Evolutionary conservation across 2,113 vertebrate genomes (phyloP).

Genomic region (Phocoena sinus): DNA sequence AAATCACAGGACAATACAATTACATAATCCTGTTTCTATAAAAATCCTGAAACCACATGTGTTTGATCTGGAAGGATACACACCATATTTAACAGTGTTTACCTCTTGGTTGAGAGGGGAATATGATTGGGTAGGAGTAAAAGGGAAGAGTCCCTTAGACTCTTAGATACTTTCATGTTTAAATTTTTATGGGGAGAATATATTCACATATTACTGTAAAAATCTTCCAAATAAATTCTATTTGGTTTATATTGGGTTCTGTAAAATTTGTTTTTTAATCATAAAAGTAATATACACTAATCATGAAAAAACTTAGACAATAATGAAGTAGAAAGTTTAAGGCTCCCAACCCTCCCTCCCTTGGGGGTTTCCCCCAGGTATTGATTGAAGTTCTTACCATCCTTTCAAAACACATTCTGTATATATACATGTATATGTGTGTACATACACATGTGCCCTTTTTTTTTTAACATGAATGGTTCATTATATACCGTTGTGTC

Average conservation of each 20-base stretch:
- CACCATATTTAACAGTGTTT: background rate
- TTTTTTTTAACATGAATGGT: background rate
- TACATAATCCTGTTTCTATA: background rate
- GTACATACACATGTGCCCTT: background rate
- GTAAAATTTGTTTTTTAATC: background rate
- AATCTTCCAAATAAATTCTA: background rate
- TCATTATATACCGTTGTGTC: background rate
- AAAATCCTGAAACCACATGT: background rate
- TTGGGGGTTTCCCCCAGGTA: background rate
- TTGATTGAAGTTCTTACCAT: background rate
- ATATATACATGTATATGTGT: background rate
- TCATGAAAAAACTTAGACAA: background rate
- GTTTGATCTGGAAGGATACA: background rate
- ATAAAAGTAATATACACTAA: background rate
- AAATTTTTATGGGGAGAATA: background rate
- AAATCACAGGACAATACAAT: background rate
- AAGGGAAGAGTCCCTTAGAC: background rate
- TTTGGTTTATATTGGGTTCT: background rate
- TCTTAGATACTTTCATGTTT: background rate
- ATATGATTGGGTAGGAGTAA: background rate
- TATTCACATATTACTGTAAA: background rate
- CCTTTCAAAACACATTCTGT: background rate
- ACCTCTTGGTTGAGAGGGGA: background rate
- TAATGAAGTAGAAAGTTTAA: background rate
- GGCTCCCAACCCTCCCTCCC: background rate